These are phyloP conservation scores for Todiramphus saurophagus DNA, from an alignment of 2,113 vertebrate genomes.

Conservation along the genomic window DNA sequence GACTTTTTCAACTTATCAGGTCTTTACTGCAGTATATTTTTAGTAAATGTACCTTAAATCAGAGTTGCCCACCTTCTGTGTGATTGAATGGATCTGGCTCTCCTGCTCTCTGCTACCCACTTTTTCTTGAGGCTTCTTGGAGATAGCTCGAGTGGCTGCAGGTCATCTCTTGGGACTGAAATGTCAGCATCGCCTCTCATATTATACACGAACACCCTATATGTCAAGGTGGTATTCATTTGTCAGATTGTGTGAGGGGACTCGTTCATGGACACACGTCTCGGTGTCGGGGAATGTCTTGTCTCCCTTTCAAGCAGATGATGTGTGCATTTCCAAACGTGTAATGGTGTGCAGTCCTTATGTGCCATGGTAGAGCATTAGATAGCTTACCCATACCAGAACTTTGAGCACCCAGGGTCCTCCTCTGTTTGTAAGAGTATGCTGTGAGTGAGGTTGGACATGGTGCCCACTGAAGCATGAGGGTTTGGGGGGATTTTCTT, in stretches of 20 bases:
- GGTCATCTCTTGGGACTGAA: background rate
- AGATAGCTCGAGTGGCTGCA: background rate
- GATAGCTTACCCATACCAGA: background rate
- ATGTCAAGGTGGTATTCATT: background rate
- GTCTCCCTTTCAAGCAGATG: background rate
- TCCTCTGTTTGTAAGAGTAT: background rate
- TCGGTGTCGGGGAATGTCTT: background rate
- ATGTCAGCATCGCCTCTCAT: background rate
- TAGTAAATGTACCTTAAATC: conserved; percentile 8
- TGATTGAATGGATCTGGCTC: background rate
- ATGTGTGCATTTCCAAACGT: background rate
- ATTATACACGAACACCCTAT: no score
- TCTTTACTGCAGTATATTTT: background rate
- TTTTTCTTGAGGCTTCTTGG: background rate
- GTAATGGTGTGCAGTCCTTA: background rate
- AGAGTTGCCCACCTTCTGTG: background rate
- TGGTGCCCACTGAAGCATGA: background rate
- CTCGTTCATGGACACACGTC: background rate
- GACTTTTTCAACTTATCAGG: background rate
- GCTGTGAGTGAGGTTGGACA: background rate
- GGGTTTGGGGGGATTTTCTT: background rate
- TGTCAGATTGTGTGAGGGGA: background rate
- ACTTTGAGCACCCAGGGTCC: background rate
- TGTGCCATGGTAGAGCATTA: background rate
- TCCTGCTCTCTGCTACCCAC: background rate